Percentiles rank a stretch among this genome's conserved stretches.
Conservation (phyloP, 1,140 invertebrate genomes). For the Leptinotarsa undecemlineata region DNA sequence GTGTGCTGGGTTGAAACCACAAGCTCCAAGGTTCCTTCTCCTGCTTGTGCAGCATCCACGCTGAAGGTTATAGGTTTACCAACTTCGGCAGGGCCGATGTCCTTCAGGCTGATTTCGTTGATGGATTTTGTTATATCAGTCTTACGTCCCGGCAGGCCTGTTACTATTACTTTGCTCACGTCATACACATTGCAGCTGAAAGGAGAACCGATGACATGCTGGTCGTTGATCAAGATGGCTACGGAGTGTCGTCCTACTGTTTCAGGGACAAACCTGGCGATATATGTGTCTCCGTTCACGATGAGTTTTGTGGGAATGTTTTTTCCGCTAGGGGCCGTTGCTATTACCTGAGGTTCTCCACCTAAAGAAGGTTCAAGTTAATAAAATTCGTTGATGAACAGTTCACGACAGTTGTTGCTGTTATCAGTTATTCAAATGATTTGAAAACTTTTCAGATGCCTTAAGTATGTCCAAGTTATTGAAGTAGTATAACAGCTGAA, state of each 20-base stretch:
- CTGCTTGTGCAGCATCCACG: slow-evolving; percentile 93
- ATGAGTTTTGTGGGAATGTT: slow-evolving; percentile 69
- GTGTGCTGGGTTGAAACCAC: slow-evolving; percentile 90
- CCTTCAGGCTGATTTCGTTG: slow-evolving; percentile 60
- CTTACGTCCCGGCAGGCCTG: slow-evolving; percentile 65
- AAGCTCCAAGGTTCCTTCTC: slow-evolving; percentile 92
- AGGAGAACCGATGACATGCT: slow-evolving; percentile 86
- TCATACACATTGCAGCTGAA: slow-evolving; percentile 93
- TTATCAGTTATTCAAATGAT: too few relatives aligned
- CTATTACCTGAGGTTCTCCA: slow-evolving; percentile 69
- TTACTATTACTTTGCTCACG: slow-evolving; percentile 81
- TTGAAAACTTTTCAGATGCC: too few relatives aligned
- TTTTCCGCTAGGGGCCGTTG: slow-evolving; percentile 78
- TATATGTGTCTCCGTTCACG: slow-evolving; percentile 68
- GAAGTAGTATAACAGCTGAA: too few relatives aligned
- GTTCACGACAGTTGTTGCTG: too few relatives aligned
- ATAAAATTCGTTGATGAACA: not conserved
- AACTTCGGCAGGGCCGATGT: slow-evolving; percentile 66
- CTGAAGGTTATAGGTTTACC: slow-evolving; percentile 87
- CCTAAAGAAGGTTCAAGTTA: slow-evolving; percentile 51
- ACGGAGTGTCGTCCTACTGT: slow-evolving; percentile 87
- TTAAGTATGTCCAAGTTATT: too few relatives aligned
- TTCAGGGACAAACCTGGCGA: slow-evolving; percentile 76
- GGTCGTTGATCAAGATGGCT: slow-evolving; percentile 76
- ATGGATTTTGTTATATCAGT: slow-evolving; percentile 53